phyloP scores from a whole-genome alignment of 2,797 vertebrate genomes.

The Paramormyrops hopkinsi region DNA sequence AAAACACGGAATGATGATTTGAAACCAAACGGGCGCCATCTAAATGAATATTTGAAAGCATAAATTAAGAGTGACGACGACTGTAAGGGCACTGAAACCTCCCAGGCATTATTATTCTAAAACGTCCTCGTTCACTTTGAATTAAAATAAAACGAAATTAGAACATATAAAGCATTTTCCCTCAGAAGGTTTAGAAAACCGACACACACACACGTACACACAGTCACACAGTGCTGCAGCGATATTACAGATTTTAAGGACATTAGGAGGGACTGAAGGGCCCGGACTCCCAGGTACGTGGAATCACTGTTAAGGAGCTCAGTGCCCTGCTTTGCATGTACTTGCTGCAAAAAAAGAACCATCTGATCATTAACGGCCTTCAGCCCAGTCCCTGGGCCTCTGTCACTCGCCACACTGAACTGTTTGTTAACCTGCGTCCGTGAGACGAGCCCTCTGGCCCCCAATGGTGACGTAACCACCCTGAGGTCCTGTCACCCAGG shows the following conservation, averaged over 20 bases:
- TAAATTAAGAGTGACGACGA: constrained; percentile 45
- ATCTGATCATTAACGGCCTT: constrained; percentile 31
- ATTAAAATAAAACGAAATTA: constrained; percentile 56
- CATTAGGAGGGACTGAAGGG: background rate
- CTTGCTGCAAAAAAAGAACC: constrained; percentile 39
- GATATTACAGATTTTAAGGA: constrained; percentile 10
- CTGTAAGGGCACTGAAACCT: constrained; percentile 38
- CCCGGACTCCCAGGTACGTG: background rate
- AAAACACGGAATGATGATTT: constrained; percentile 4
- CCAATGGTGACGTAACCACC: background rate
- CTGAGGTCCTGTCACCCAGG: background rate
- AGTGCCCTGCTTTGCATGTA: constrained; percentile 4
- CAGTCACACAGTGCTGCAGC: constrained; percentile 6
- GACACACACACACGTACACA: constrained; percentile 19
- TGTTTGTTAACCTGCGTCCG: constrained; percentile 20
- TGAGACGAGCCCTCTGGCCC: background rate
- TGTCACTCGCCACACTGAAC: constrained; percentile 7
- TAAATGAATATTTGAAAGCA: constrained; percentile 20
- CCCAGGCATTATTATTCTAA: constrained; percentile 23
- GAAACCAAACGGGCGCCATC: background rate
- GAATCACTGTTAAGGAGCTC: constrained; percentile 1
- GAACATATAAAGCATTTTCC: constrained; percentile 49
- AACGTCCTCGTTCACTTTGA: constrained; percentile 23
- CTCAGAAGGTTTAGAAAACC: background rate
- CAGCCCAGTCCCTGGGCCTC: background rate